Evolutionary conservation across 2,888 invertebrate species (phyloP), one percentile per base, ranked within the genome.

Genomic region (Drosophila pseudotalamancana): DNA sequence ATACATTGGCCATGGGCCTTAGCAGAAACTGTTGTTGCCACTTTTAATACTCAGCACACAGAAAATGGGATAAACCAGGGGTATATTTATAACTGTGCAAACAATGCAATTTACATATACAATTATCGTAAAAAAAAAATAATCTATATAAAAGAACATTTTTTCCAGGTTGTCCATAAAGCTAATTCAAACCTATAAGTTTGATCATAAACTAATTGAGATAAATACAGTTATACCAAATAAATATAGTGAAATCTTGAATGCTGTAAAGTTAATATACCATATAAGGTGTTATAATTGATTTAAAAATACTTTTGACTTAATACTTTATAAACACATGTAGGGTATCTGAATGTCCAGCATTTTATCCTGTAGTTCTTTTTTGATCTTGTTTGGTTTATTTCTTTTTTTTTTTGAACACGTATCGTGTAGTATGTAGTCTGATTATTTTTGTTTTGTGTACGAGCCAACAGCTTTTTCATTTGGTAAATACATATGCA

Each of bases 401-500:
- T 42, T 54, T 49, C 46, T 46, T 67, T 54, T 71, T 45, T 55
- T 43, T 45, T 43, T 59, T 70, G 46, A 56, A 62, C 62, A 48
- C 54, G 70, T 65, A 72, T 78, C 69, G 27, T 72, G 59, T 54
- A 31, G 55, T 66, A 42, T 54, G 65, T 71, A 60, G 50, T 71
- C 57, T 67, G 70, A 81, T 70, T 77, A 75, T 81, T 84, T 81
- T 77, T 69, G 63, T 75, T 80, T 72, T 63, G 49, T 55, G 46
- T 61, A 50, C 49, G 29, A 55, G 51, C 64, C 55, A 60, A 66
- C 63, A 74, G 65, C 46, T 72, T 75, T 83, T 79, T 77, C 74
- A 79, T 83, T 83, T 72, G 63, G 77, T 63, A 72, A 77, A 77
- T 77, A 83, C 65, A 69, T 39, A 39, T 57, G 43, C 53, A 19